These are phyloP conservation scores for Pristionchus maxplancki DNA, from an alignment of 2,888 invertebrate genomes.

Conservation along the genomic window DNA sequence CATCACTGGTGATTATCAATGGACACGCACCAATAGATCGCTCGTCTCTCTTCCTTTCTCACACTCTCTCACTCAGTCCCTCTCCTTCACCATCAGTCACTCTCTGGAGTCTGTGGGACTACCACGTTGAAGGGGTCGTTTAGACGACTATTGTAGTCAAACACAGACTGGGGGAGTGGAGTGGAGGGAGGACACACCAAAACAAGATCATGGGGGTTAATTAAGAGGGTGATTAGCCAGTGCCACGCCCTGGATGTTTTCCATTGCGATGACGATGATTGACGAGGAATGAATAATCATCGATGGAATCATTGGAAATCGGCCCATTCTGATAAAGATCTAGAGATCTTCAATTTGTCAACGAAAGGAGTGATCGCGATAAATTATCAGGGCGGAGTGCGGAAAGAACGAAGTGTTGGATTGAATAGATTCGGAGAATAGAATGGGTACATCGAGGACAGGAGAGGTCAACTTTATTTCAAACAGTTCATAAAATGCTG, in stretches of 20 bases:
- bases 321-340: not conserved
- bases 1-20: constrained; percentile 30
- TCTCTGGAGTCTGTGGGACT: constrained; percentile 3
- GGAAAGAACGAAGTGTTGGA: not conserved
- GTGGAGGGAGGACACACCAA: not conserved
- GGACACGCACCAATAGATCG: constrained; percentile 10
- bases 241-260: not conserved
- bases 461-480: not conserved
- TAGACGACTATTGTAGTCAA: constrained; percentile 8
- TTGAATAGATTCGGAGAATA: not conserved
- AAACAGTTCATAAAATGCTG: not conserved
- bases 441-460: not conserved
- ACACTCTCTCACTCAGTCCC: too few species aligned
- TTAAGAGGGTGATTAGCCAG: not conserved
- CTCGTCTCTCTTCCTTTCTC: not conserved
- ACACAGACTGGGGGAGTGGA: not conserved
- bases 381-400: not conserved
- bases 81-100: not conserved
- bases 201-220: not conserved
- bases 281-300: not conserved
- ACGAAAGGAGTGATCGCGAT: not conserved
- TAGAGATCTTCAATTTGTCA: not conserved
- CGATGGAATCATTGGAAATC: constrained; percentile 3
- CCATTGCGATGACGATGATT: not conserved
- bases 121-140: not conserved